Base-by-base conservation (phyloP, 2,797 vertebrate genomes). In the Galaxias olidus region DNA sequence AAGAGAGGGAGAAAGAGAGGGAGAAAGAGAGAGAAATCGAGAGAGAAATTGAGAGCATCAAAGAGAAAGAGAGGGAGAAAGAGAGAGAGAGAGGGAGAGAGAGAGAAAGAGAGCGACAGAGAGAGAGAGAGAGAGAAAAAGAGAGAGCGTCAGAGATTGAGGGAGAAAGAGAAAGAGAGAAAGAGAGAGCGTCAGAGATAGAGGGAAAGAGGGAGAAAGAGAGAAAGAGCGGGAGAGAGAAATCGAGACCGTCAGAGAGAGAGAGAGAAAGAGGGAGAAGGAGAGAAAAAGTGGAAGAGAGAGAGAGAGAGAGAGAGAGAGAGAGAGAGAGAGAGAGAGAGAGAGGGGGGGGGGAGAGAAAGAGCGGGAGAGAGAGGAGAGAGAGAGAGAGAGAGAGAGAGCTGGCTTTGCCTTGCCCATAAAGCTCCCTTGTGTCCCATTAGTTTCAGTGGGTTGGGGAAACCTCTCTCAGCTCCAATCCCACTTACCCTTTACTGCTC, bases 391-490 rank as follows among this genome's bases (percentile, higher is more conserved):
- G 64, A 11, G 68, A 44, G 51, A 20, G 62, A 76, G 64, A 68
- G 65, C 73, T 64, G 74, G 71, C 55, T 66, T 60, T 75, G 80
- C 66, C 57, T 74, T 46, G 58, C 69, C 80, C 83, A 73, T 65
- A 74, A 85, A 68, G 17, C 71, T 81, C 69, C 47, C 65, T 75
- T 63, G 72, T 78, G 76, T 68, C 60, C 54, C 63, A 50, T 83
- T 75, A 78, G 77, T 81, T 68, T 61, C 63, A 59, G 46, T 64
- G 77, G 47, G 67, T 71, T 86, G 55, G 74, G 40, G 61, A 82
- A 82, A 56, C 49, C 49, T 40, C 69, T 47, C 30, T 50, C 64
- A 61, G 67, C 62, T 48, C 70, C 66, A 67, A 59, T 17, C 44
- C 64, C 61, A 41, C 30, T 7, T 17, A 3, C 47, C 13, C 13